Evolutionary conservation across 2,797 vertebrate species (phyloP).

Genomic region (Loriculus beryllinus): DNA sequence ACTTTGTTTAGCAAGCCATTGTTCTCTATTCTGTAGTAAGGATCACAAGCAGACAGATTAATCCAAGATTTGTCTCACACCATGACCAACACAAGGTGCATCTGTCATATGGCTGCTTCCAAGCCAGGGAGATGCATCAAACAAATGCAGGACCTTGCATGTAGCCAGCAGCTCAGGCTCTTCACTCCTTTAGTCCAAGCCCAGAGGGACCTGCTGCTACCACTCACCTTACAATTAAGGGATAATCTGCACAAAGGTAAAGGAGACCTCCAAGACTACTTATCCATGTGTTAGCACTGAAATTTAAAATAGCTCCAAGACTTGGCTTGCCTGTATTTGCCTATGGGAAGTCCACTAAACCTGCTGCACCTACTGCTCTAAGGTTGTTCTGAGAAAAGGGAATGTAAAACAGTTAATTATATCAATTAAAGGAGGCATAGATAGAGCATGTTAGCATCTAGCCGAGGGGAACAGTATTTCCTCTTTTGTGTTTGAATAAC

Average conservation of each 20-base stretch:
- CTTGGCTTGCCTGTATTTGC: not conserved
- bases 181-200: accelerated
- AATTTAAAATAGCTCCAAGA: not conserved
- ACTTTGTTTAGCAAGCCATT: not conserved
- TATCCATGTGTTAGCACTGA: not conserved
- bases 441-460: not conserved
- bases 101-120: not conserved
- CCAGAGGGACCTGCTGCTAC: not conserved
- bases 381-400: not conserved
- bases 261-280: not conserved
- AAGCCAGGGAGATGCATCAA: not conserved
- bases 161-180: not conserved
- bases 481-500: conserved; percentile 43
- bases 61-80: not conserved
- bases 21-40: not conserved
- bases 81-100: not conserved
- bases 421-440: conserved; percentile 11
- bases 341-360: not conserved
- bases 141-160: not conserved
- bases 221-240: not conserved
- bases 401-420: conserved; percentile 18
- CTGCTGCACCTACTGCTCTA: not conserved
- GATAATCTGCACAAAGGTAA: not conserved
- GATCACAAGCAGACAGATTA: not conserved
- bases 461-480: conserved; percentile 23